Base-by-base conservation (phyloP, 2,113 vertebrate genomes). In the Calyptomena viridis region DNA sequence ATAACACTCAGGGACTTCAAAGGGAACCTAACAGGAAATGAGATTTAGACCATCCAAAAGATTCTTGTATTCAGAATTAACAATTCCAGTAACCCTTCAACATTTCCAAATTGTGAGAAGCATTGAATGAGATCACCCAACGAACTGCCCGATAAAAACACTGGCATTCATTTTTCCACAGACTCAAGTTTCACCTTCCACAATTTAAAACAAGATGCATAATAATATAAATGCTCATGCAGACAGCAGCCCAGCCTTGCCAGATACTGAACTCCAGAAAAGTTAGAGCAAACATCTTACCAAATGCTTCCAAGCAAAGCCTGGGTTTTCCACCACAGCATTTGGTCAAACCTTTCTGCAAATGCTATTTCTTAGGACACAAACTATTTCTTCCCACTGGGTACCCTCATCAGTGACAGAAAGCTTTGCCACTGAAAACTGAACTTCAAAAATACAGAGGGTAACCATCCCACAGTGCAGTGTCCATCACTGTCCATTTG, bases 11-110 rank as follows among this genome's bases (percentile, higher is more conserved):
- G 12, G 33, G 63, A 53, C 42, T 75, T 91, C 52, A 62, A 95
- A 84, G 12, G 25, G 53, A 89, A 90, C 33, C 84, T 91, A 91
- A n/a, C 28, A 81, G 20, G n/a, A 90, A 55, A 76, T 35, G 21
- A 76, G 5, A 89, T 35, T 87, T 49, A 89, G 50, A 59, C 37
- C 20, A 69, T 62, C 35, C 18, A 69, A 91, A 60, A 77, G 27
- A 37, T 59, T 71, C 20, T 58, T 52, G 27, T 19, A 64, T 40
- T 68, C 7, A 3, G 30, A 83, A 90, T 69, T 33, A 69, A 74
- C 20, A 59, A 62, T 49, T 71, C 27, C 21, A 55, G 21, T 10
- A 50, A 93, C 46, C 69, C 19, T 71, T 92, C 20, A 90, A 77
- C 8, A 35, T 35, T 68, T 68, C 66, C 60, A 76, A 56, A 37